These are phyloP conservation scores for Sebastes dallii DNA, from an alignment of 2,797 vertebrate species.

Conservation along the genomic window DNA sequence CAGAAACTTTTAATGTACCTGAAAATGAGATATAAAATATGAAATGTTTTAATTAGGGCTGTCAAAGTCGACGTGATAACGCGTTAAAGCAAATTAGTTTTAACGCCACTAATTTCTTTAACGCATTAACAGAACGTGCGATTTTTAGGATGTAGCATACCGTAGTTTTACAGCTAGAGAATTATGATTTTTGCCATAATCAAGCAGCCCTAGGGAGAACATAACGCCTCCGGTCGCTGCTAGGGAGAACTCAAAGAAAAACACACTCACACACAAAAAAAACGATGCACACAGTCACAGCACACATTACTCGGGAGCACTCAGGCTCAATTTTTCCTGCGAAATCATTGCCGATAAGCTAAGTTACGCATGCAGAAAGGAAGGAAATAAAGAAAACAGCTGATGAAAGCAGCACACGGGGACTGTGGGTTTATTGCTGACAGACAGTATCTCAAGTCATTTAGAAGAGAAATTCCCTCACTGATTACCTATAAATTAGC, in stretches of 20 bases:
- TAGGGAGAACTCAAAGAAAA: not conserved
- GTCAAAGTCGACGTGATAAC: too few relatives aligned
- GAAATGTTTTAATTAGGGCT: not conserved
- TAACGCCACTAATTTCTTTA: too few relatives aligned
- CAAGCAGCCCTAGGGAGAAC: not conserved
- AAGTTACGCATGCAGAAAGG: slow-evolving; percentile 31
- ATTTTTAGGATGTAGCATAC: too few relatives aligned
- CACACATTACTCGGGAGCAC: not conserved
- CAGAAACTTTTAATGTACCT: not conserved
- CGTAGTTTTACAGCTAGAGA: too few relatives aligned
- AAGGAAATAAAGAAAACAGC: slow-evolving; percentile 40
- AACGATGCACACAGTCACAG: not conserved
- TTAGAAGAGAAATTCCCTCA: slow-evolving; percentile 36
- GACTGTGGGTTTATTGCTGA: slow-evolving; percentile 23
- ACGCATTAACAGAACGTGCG: too few relatives aligned
- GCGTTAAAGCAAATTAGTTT: too few relatives aligned
- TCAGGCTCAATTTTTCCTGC: slow-evolving; percentile 2
- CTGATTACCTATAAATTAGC: slow-evolving; percentile 44
- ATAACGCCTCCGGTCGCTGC: not conserved
- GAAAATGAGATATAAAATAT: not conserved
- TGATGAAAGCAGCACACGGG: slow-evolving; percentile 44
- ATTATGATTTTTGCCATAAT: not conserved
- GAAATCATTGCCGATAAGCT: slow-evolving; percentile 29
- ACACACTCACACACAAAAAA: not conserved
- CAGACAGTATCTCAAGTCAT: slow-evolving; percentile 40